Evolutionary conservation across 1,140 invertebrate species (phyloP), one percentile per base, ranked within the genome.

Genomic region (Leucophenga varia): DNA sequence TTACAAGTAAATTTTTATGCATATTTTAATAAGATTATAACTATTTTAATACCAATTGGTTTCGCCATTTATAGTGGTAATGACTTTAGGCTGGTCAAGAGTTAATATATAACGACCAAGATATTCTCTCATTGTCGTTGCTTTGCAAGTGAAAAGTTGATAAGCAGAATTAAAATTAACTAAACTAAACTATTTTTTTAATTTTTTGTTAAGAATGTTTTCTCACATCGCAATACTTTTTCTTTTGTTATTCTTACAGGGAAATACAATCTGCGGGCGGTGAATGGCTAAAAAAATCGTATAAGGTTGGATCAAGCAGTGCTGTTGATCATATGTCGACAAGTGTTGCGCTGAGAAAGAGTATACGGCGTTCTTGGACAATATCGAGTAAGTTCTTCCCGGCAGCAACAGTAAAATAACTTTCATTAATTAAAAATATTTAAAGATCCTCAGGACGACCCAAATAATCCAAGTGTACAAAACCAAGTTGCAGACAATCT

Each of bases 271-370:
- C 82, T 10, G 80, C 83, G 19, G 82, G 83, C 47, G 84, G 83
- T 37, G 85, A 88, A 60, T 88, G 86, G 86, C 83, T 86, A 74
- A 84, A 84, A 70, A 84, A 85, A 54, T 59, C 63, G 18, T 83
- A 82, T 47, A 70, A 79, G 14, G 69, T 46, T 30, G 61, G 60
- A 22, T 72, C 69, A 41, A 64, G 64, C 38, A 61, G 63, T 32
- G 59, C 77, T 50, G 76, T 79, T 31, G 78, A 79, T 48, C 79
- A 79, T 55, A 69, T 83, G 20, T 80, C 82, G 20, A 79, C 84
- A 44, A 79, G 84, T 35, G 84, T 87, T 61, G 81, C 84, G 36
- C 76, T 87, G 40, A 82, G 83, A 50, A 78, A 80, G 54, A 86
- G 82, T 53, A 85, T 87, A 45, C 78, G 81, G 19, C 77, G 84